These are phyloP conservation scores for Marronus borbonicus DNA, from an alignment of 2,888 invertebrate genomes.

Conservation along the genomic window DNA sequence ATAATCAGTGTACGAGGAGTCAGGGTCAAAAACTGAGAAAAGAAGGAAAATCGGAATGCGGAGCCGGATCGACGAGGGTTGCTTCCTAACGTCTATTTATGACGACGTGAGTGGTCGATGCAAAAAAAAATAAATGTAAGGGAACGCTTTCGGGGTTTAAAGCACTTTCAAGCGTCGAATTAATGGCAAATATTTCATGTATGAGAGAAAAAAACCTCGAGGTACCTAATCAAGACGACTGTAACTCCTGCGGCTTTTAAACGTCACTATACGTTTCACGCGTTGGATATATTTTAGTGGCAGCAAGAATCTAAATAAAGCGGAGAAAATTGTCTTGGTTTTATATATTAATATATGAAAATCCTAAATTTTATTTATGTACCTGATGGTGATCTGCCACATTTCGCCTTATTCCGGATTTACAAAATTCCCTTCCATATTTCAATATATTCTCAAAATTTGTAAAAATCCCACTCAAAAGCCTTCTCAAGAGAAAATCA, in stretches of 20 bases:
- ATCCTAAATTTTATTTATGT: constrained; percentile 4
- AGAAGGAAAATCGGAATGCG: constrained; percentile 3
- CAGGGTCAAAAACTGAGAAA: constrained; percentile 2
- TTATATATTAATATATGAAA: background rate
- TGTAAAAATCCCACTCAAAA: too few relatives aligned
- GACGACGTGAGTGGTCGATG: constrained; percentile 45
- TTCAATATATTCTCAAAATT: too few relatives aligned
- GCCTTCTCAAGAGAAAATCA: too few relatives aligned
- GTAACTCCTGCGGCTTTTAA: constrained; percentile 34
- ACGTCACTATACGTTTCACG: constrained; percentile 10
- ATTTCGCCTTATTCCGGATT: background rate
- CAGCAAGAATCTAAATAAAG: constrained; percentile 5
- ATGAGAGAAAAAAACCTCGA: constrained; percentile 18
- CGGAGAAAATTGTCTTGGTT: background rate
- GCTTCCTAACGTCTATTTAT: constrained; percentile 44
- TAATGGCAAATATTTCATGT: constrained; percentile 42
- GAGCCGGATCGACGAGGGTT: constrained; percentile 30
- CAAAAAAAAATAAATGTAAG: constrained; percentile 41
- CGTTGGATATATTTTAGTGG: constrained; percentile 26
- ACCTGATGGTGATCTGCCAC: background rate
- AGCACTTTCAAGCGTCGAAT: constrained; percentile 32
- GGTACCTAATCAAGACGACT: constrained; percentile 45
- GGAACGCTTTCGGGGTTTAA: constrained; percentile 40
- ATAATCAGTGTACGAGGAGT: constrained; percentile 40
- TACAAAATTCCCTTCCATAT: too few relatives aligned